Evolutionary conservation across 2,888 invertebrate genomes (phyloP).

Genomic region (Keiferia lycopersicella): DNA sequence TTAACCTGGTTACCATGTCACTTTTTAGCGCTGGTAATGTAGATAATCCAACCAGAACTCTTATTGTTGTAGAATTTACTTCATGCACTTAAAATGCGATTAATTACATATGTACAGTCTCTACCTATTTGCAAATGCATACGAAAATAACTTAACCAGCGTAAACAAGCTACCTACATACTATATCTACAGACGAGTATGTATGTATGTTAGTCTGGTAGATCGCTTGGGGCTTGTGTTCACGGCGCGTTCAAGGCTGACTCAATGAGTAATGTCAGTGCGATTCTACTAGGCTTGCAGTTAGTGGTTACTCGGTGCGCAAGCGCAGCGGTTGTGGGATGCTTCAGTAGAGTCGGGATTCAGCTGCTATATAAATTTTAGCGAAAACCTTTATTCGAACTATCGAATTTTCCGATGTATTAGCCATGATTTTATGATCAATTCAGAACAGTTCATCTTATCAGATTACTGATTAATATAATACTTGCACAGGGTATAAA

Average conservation of each 20-base stretch:
- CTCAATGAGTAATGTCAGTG: slow-evolving; percentile 16
- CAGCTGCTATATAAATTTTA: too few species aligned
- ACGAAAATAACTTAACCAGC: background rate
- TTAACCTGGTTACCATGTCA: too few species aligned
- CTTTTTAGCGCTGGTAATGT: too few species aligned
- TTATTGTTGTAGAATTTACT: background rate
- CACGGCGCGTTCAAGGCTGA: slow-evolving; percentile 20
- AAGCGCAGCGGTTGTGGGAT: too few species aligned
- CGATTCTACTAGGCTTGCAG: background rate
- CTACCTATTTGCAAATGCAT: background rate
- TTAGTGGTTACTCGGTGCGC: too few species aligned
- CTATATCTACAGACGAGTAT: background rate
- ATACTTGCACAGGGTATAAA: too few species aligned
- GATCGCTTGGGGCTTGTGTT: background rate
- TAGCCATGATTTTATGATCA: too few species aligned
- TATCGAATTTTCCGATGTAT: too few species aligned
- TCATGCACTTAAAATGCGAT: background rate
- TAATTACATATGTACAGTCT: background rate
- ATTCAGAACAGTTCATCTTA: too few species aligned
- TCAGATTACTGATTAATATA: too few species aligned
- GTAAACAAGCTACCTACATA: background rate
- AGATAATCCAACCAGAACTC: background rate
- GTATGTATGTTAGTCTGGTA: background rate
- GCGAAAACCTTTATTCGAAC: too few species aligned
- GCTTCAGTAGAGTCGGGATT: background rate